Evolutionary conservation across 2,797 vertebrate species (phyloP), one percentile per base, ranked within the genome.

Genomic region (Leptoclinus maculatus): DNA sequence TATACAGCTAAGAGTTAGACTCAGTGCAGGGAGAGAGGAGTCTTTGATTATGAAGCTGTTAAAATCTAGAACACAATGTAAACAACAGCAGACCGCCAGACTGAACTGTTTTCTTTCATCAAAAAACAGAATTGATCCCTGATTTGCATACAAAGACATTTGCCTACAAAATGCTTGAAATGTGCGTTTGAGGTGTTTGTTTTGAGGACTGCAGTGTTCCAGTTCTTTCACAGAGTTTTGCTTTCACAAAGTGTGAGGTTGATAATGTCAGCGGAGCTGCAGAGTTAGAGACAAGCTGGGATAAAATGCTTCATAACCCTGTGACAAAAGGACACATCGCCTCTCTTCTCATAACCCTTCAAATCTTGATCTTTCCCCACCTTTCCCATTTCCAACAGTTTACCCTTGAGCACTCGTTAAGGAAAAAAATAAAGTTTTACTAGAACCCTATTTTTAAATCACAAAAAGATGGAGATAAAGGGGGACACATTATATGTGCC

Each of bases 41-140:
- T 81, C 84, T 94, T 92, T 93, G 88, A 94, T 91, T 91, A 84
- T 71, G 77, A 88, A 78, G 80, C 82, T 86, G 82, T 86, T 89
- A 72, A 88, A 91, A 93, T 79, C 77, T 76, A 68, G 72, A 89
- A 88, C 82, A 83, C 80, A 87, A 81, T 78, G 88, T 91, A 94
- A 93, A 93, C 90, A 94, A 90, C 81, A 80, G 78, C 79, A 86
- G 85, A 84, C 81, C 58, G 64, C 77, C 73, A 80, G 49, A 82
- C 78, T 87, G 77, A 83, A 85, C 89, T 79, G 5, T 84, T 87
- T 84, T 38, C 78, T 86, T 88, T 89, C 74, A 88, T 90, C 83
- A 87, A 73, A 64, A 27, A 85, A 82, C 77, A 62, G 76, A 92
- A 90, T 67, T 84, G 80, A 91, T 90, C 76, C 66, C 60, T 71